phyloP scores from a whole-genome alignment of 1,140 invertebrate species.

The Anastrepha ludens region DNA sequence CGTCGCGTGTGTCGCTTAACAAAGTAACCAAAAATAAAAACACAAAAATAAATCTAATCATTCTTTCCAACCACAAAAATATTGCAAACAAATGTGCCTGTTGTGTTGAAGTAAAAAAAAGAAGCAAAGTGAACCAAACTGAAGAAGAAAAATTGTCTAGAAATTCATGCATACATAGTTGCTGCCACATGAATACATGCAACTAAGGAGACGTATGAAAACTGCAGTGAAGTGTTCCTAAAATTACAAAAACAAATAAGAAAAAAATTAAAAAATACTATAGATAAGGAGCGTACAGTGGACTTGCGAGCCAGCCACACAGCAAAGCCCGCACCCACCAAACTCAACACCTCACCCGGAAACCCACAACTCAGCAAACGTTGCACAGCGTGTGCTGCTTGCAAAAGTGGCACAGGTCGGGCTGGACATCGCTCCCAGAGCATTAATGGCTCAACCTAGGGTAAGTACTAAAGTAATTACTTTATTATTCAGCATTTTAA shows the following conservation, averaged over 20 bases:
- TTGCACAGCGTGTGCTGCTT: slow-evolving; percentile 63
- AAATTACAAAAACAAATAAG: slow-evolving; percentile 24
- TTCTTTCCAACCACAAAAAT: not conserved
- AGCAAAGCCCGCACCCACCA: slow-evolving; percentile 58
- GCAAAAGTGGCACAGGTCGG: slow-evolving; percentile 75
- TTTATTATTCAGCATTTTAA: too few relatives aligned
- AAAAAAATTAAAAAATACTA: slow-evolving; percentile 7
- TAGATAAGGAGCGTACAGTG: not conserved
- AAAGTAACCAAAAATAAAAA: not conserved
- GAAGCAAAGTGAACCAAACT: slow-evolving; percentile 39
- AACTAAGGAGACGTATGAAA: not conserved
- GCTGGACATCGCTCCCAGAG: slow-evolving; percentile 74
- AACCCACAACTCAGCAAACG: slow-evolving; percentile 63
- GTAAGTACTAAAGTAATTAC: slow-evolving; percentile 64
- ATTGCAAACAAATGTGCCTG: slow-evolving; percentile 71
- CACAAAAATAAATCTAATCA: not conserved
- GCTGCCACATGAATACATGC: not conserved
- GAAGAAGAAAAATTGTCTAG: not conserved
- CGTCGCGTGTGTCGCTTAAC: slow-evolving; percentile 32
- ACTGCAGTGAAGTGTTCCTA: slow-evolving; percentile 3
- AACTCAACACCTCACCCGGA: slow-evolving; percentile 23
- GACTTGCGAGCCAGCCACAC: slow-evolving; percentile 35
- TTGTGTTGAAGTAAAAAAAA: slow-evolving; percentile 65
- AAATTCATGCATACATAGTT: not conserved
- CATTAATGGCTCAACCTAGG: slow-evolving; percentile 75